Conservation (phyloP, 2,113 vertebrate genomes). For the Protomyctophum bolini region DNA sequence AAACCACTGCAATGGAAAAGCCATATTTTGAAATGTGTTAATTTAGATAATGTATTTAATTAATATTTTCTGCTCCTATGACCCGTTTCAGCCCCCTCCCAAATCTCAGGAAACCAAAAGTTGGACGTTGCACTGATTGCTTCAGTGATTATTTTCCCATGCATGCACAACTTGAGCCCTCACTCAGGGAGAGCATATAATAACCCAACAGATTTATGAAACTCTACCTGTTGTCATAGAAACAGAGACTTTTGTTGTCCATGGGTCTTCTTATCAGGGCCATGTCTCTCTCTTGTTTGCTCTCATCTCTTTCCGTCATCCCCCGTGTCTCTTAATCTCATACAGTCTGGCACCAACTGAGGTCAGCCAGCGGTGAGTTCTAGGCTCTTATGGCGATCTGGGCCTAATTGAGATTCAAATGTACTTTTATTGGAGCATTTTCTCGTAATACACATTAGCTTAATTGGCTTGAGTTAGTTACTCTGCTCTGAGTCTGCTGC, state of each 20-base stretch:
- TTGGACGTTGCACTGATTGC: background rate
- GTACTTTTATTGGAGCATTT: conserved; percentile 22
- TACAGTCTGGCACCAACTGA: background rate
- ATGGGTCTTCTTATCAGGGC: conserved; percentile 50
- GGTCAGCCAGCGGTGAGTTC: conserved; percentile 55
- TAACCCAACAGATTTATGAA: conserved; percentile 32
- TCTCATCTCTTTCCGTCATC: conserved; percentile 27
- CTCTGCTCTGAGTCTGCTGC: no score
- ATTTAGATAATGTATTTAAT: no score
- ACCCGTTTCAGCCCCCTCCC: no score
- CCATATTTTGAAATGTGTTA: no score
- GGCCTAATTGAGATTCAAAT: conserved; percentile 34
- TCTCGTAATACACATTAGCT: conserved; percentile 14
- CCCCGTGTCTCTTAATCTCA: conserved; percentile 4
- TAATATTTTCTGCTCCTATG: no score
- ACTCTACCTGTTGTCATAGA: conserved; percentile 41
- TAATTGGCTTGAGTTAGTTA: conserved; percentile 31
- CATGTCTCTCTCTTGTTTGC: conserved; percentile 40
- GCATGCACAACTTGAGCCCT: conserved; percentile 3
- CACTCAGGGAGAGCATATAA: conserved; percentile 23
- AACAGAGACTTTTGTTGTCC: conserved; percentile 39
- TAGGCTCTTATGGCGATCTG: background rate
- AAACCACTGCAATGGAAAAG: no score
- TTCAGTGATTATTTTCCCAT: background rate
- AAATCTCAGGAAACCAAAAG: background rate